Base-by-base conservation (phyloP, 1,140 invertebrate species). In the Drosophila mauritiana region DNA sequence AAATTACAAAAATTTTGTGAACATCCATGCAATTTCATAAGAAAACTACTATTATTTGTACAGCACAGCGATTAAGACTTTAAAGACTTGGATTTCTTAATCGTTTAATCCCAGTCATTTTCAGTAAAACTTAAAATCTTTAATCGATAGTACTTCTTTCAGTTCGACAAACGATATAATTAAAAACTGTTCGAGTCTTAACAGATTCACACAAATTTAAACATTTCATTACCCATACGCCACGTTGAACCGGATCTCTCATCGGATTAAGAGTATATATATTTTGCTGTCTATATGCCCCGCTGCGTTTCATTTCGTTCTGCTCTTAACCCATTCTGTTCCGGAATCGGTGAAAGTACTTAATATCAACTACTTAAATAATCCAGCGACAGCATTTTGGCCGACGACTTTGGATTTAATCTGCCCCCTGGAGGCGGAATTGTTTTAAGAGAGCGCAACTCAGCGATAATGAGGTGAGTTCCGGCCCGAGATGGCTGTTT, bases 281-380 rank as follows among this genome's bases (percentile, higher is more conserved):
- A 51, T 31, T 11, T 31, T 52, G 39, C 45, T 27, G 51, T 68
- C 57, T 57, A 25, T 62, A 72, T 74, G 72, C 40, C 73, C 73
- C 73, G 73, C 42, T 51, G 57, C 45, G 25, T 57, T 63, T 80
- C 20, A 54, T 43, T 69, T 61, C 59, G 43, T 25, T 37, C 11
- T 22, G 2, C 15, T 12, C 12, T 15, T 13, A 8, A 12, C 12
- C 15, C n/a, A 11, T 12, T 20, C 39, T 10, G 4, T 31, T 25
- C n/a, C 31, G 36, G 42, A 31, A 34, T 52, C 17, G 36, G 56
- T 45, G 37, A 31, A 56, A 45, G 63, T 56, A 55, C 77, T 77
- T 51, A 69, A 57, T 62, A 56, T 69, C 69, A 69, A 77, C 73
- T 77, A 68, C 69, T 51, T 77, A 39, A 76, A 77, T 77, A 62